These are phyloP conservation scores for Polyergus mexicanus DNA, from an alignment of 1,140 invertebrate species.

Conservation along the genomic window DNA sequence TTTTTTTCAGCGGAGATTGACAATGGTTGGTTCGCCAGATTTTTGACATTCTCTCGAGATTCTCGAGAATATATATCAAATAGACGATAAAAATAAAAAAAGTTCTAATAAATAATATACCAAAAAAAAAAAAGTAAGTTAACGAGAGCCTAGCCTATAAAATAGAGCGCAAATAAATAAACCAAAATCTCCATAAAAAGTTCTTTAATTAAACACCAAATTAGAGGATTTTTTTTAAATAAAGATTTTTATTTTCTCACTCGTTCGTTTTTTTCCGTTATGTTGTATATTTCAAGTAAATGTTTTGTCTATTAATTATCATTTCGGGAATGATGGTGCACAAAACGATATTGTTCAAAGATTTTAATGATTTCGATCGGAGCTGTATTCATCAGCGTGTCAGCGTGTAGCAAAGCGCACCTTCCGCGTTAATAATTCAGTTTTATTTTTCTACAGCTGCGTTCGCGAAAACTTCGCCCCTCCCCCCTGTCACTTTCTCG, in stretches of 20 bases:
- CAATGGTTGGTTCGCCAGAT: not conserved
- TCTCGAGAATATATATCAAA: not conserved
- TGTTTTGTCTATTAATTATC: not conserved
- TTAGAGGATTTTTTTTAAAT: no score
- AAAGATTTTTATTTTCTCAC: no score
- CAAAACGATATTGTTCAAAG: not conserved
- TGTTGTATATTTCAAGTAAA: not conserved
- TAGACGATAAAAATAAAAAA: not conserved
- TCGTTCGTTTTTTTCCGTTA: no score
- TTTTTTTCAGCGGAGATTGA: not conserved
- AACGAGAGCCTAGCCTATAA: no score
- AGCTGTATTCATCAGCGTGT: constrained; percentile 32
- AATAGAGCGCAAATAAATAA: no score
- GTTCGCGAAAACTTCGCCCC: constrained; percentile 36
- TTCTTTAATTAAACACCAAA: no score
- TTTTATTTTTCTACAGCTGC: constrained; percentile 38
- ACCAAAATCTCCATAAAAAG: no score
- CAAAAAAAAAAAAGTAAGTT: no score
- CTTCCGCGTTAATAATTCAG: constrained; percentile 55
- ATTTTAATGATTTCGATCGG: not conserved
- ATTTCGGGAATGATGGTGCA: not conserved
- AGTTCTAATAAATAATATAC: no score
- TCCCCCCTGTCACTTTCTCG: constrained; percentile 6
- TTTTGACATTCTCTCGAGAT: no score
- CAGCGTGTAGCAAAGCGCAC: constrained; percentile 35